These are phyloP conservation scores for Ichneumoninae sp. DNA, from an alignment of 2,888 invertebrate species.

Conservation along the genomic window DNA sequence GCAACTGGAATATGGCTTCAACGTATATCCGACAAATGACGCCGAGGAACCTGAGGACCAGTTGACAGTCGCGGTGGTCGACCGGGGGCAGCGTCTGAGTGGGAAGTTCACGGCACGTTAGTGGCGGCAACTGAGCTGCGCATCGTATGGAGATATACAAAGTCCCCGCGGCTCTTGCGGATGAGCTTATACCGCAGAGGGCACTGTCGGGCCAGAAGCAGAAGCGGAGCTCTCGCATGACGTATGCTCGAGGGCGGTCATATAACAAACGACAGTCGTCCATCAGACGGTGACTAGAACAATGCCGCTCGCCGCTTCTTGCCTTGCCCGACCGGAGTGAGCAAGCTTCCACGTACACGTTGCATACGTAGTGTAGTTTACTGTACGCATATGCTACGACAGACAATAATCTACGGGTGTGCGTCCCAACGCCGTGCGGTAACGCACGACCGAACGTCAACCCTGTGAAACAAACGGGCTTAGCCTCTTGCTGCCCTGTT, in stretches of 20 bases:
- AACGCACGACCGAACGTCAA: conserved; percentile 54
- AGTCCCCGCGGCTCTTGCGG: conserved; percentile 13
- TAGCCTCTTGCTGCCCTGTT: conserved; percentile 38
- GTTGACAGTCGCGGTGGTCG: neutral
- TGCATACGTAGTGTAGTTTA: conserved; percentile 22
- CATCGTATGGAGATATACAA: conserved; percentile 16
- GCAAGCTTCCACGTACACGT: conserved; percentile 32
- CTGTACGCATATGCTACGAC: conserved; percentile 4
- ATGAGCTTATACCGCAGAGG: conserved; percentile 17
- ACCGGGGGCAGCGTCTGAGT: neutral
- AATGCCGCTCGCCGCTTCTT: conserved; percentile 70
- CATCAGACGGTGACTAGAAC: conserved; percentile 77
- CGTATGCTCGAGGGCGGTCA: conserved; percentile 72
- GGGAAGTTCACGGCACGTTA: conserved; percentile 31
- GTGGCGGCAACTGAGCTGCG: conserved; percentile 16
- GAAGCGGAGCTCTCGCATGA: conserved; percentile 62
- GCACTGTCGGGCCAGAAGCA: conserved; percentile 29
- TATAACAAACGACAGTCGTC: conserved; percentile 77
- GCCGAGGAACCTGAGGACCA: conserved; percentile 8
- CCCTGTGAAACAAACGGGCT: conserved; percentile 59
- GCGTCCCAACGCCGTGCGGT: conserved; percentile 14
- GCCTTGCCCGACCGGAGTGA: conserved; percentile 10
- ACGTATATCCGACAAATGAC: neutral
- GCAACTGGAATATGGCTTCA: neutral
- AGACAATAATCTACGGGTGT: neutral